Evolutionary conservation across 1,140 invertebrate species (phyloP).

Genomic region (Saccostrea echinata): DNA sequence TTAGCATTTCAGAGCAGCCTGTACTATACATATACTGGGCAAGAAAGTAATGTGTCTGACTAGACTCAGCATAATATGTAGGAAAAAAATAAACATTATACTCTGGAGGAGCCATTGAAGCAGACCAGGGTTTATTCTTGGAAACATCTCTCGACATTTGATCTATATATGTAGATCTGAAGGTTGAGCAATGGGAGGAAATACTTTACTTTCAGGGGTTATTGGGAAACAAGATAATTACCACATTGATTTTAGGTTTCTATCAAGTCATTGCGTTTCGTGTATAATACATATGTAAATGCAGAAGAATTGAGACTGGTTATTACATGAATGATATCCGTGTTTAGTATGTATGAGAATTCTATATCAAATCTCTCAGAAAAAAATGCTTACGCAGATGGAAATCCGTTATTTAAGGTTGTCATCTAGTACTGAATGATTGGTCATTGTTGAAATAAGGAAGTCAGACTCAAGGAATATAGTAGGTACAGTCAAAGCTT

Average conservation of each 20-base stretch:
- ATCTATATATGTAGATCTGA: slow-evolving; percentile 12
- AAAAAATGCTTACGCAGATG: too few relatives aligned
- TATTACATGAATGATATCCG: not conserved
- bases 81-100: slow-evolving; percentile 31
- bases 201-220: not conserved
- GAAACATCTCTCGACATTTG: not conserved
- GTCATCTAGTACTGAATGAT: too few relatives aligned
- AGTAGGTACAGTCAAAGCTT: too few relatives aligned
- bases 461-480: too few relatives aligned
- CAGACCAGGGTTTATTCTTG: not conserved
- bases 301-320: not conserved
- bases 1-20: too few relatives aligned
- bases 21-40: not conserved
- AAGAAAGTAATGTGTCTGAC: slow-evolving; percentile 13
- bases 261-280: not conserved
- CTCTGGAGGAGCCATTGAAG: not conserved
- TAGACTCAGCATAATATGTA: not conserved
- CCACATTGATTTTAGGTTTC: not conserved
- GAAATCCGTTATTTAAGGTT: too few relatives aligned
- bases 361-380: too few relatives aligned
- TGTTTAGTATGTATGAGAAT: not conserved
- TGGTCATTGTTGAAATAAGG: too few relatives aligned
- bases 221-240: slow-evolving; percentile 21
- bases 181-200: not conserved
- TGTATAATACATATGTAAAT: slow-evolving; percentile 24